phyloP scores from a whole-genome alignment of 2,888 invertebrate species.

The Gandaritis pyraliata region DNA sequence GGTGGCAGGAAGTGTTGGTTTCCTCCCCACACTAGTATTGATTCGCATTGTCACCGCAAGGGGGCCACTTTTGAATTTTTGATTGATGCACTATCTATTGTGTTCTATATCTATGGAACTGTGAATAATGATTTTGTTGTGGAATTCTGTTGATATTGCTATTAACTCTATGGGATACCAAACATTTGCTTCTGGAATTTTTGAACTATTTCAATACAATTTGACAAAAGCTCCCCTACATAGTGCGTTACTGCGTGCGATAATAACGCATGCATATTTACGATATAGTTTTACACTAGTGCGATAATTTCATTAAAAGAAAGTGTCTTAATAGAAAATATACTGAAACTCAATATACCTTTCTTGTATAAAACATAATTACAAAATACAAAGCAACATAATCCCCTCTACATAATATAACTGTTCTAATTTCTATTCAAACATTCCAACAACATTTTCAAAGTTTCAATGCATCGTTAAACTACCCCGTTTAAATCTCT shows the following conservation, averaged over 20 bases:
- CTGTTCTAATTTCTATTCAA: conserved; percentile 14
- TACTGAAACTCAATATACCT: no score
- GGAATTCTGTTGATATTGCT: conserved; percentile 28
- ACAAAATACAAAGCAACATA: no score
- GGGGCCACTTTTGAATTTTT: conserved; percentile 65
- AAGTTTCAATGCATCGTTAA: conserved; percentile 10
- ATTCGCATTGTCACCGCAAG: conserved; percentile 71
- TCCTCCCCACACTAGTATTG: conserved; percentile 70
- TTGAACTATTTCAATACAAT: neutral
- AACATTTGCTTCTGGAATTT: conserved; percentile 31
- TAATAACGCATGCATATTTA: no score
- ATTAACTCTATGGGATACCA: conserved; percentile 19
- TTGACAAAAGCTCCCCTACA: no score
- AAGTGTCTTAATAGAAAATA: no score
- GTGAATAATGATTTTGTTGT: conserved; percentile 32
- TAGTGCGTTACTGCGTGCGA: no score
- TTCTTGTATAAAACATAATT: no score
- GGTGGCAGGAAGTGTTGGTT: conserved; percentile 77
- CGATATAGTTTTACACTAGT: no score
- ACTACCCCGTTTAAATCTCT: conserved; percentile 30
- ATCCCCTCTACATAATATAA: neutral
- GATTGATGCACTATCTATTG: conserved; percentile 71
- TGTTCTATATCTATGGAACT: conserved; percentile 33
- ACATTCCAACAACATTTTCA: conserved; percentile 3
- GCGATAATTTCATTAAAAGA: no score